phyloP scores from a whole-genome alignment of 2,113 vertebrate genomes.

The Cariama cristata region DNA sequence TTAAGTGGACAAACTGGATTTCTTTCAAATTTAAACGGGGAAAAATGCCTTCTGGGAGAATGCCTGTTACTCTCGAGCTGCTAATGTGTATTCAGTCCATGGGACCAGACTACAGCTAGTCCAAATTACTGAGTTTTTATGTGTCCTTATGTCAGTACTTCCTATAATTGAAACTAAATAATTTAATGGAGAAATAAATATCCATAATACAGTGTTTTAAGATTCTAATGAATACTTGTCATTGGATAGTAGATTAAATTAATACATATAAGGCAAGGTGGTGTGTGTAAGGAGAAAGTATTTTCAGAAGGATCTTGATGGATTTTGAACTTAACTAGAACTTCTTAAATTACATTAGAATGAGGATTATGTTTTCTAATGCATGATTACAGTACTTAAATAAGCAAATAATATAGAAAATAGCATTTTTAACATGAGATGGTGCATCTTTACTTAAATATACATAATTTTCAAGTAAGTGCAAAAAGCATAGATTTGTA shows the following conservation, averaged over 20 bases:
- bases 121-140: not conserved
- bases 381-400: not conserved
- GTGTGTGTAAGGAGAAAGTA: not conserved
- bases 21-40: not conserved
- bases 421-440: not conserved
- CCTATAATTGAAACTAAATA: not conserved
- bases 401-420: not conserved
- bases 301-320: not conserved
- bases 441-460: not conserved
- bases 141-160: not conserved
- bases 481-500: accelerated
- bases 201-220: not conserved
- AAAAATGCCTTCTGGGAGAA: not conserved
- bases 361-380: not conserved
- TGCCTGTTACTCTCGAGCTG: not conserved
- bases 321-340: not conserved
- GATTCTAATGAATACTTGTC: not conserved
- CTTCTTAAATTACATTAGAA: not conserved
- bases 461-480: not conserved
- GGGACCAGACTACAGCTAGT: not conserved
- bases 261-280: not conserved
- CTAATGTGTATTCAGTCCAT: not conserved
- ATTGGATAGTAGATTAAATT: not conserved
- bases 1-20: not conserved
- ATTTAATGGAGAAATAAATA: not conserved